These are phyloP conservation scores for Muntiacus muntjak DNA, from an alignment of 2,113 vertebrate species.

Conservation along the genomic window DNA sequence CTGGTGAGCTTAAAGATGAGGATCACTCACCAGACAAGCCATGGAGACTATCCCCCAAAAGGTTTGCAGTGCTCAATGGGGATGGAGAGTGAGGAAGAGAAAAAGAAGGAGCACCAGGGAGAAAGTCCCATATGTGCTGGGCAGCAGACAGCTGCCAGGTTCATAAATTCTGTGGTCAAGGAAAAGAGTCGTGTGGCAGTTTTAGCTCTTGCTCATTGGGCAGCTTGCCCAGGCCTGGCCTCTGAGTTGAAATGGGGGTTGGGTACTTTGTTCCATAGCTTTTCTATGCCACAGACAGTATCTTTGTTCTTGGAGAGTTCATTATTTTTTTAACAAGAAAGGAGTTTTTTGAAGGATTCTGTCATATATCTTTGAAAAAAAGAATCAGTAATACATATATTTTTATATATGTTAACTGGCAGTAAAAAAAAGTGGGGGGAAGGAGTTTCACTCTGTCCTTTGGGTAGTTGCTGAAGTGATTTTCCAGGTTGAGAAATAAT, in stretches of 20 bases:
- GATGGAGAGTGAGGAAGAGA: neutral
- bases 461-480: conserved; percentile 52
- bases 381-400: conserved; percentile 49
- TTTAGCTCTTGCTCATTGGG: conserved; percentile 18
- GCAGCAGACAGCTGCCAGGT: neutral
- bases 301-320: conserved; percentile 48
- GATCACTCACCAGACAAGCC: conserved; percentile 30
- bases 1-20: conserved; percentile 25
- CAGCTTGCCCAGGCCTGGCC: neutral
- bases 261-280: neutral
- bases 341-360: conserved; percentile 20
- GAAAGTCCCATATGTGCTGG: neutral
- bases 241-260: neutral
- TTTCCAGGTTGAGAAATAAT: conserved; percentile 63
- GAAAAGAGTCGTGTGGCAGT: neutral
- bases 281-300: conserved; percentile 22
- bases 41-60: neutral
- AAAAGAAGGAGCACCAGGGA: neutral
- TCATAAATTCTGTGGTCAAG: conserved; percentile 38
- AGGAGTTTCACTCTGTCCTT: conserved; percentile 49
- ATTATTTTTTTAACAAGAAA: conserved; percentile 52
- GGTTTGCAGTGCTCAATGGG: neutral
- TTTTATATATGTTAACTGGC: conserved; percentile 63
- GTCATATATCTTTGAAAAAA: conserved; percentile 55
- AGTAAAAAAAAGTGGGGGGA: neutral